These are phyloP conservation scores for Eupithecia centaureata DNA, from an alignment of 2,888 invertebrate species.

Conservation along the genomic window DNA sequence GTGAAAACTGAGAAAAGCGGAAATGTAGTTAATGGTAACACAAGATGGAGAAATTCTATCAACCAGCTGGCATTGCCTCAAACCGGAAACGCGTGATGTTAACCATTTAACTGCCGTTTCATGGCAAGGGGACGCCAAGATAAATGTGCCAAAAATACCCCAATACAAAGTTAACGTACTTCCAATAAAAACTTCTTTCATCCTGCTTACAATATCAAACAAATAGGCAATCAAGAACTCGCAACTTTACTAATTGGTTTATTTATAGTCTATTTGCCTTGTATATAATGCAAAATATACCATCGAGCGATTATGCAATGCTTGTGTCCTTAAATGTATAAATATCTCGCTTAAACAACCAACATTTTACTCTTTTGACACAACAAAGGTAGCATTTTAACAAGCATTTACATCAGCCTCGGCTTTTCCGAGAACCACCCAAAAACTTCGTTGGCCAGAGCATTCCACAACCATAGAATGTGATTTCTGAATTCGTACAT, in stretches of 20 bases:
- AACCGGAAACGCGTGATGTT: conserved; percentile 63
- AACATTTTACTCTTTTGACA: not conserved
- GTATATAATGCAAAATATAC: too few relatives aligned
- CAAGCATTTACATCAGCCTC: not conserved
- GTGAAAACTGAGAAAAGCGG: not conserved
- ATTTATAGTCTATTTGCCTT: too few relatives aligned
- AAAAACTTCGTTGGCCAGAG: not conserved
- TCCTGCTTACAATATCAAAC: not conserved
- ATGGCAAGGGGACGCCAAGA: conserved; percentile 55
- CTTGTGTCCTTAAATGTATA: not conserved
- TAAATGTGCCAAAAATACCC: conserved; percentile 61
- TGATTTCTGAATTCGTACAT: not conserved
- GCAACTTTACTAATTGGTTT: too few relatives aligned
- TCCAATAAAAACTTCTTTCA: not conserved
- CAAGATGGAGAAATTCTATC: conserved; percentile 59
- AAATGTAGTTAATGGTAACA: not conserved
- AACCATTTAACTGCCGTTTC: conserved; percentile 68
- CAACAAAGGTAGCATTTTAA: not conserved
- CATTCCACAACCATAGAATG: not conserved
- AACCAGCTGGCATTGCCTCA: conserved; percentile 57
- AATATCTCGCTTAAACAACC: not conserved
- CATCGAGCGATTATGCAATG: not conserved
- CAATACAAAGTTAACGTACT: not conserved
- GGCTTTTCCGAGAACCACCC: not conserved
- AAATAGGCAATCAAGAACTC: too few relatives aligned